These are phyloP conservation scores for Microtus montanus DNA, from an alignment of 2,113 vertebrate genomes.

Conservation along the genomic window DNA sequence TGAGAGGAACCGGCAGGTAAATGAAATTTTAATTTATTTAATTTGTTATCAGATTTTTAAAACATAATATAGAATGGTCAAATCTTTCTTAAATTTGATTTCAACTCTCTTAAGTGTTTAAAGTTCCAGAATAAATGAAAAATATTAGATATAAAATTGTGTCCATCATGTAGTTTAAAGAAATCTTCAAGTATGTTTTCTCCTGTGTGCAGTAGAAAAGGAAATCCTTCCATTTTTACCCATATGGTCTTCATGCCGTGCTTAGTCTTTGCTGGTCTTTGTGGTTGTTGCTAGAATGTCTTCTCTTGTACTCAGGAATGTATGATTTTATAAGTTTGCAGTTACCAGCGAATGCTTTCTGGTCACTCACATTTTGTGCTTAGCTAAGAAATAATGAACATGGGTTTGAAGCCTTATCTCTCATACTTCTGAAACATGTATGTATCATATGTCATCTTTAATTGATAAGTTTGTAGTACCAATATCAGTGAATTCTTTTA, in stretches of 20 bases:
- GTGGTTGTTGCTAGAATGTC: neutral
- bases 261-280: neutral
- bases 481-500: neutral
- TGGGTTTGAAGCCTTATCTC: neutral
- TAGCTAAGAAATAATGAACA: neutral
- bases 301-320: neutral
- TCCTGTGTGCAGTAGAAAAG: neutral
- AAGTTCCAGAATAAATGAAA: slow-evolving; percentile 31
- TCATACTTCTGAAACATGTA: slow-evolving; percentile 5
- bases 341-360: neutral
- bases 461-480: neutral
- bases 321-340: neutral
- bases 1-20: slow-evolving; percentile 99
- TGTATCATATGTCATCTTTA: neutral
- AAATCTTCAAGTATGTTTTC: neutral
- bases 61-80: neutral
- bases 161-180: slow-evolving; percentile 12
- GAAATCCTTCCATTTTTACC: neutral
- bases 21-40: slow-evolving; percentile 51
- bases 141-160: slow-evolving; percentile 14
- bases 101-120: slow-evolving; percentile 32
- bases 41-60: neutral
- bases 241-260: neutral
- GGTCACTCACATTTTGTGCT: slow-evolving; percentile 6
- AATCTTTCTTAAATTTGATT: slow-evolving; percentile 49